phyloP scores from a whole-genome alignment of 2,113 vertebrate genomes.

The Mus spicilegus region DNA sequence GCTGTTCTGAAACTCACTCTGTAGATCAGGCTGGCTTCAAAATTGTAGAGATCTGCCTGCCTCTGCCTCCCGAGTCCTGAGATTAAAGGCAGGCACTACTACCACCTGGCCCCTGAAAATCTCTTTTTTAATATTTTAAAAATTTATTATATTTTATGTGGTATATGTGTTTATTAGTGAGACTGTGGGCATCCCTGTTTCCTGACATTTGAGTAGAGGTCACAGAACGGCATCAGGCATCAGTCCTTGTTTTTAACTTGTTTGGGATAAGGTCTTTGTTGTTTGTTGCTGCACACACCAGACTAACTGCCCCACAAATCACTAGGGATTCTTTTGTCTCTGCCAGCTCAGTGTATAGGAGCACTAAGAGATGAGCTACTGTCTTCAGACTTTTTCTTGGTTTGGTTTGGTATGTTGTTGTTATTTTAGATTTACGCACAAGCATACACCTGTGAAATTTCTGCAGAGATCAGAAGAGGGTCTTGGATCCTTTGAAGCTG shows the following conservation, averaged over 20 bases:
- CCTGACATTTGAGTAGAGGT: not conserved
- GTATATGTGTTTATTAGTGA: not conserved
- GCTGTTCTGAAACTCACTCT: too few relatives aligned
- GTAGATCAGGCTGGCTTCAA: too few relatives aligned
- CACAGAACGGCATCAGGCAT: not conserved
- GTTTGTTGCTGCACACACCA: not conserved
- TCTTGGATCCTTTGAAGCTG: not conserved
- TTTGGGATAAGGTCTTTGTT: not conserved
- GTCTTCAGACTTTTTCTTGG: not conserved
- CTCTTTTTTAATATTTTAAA: not conserved
- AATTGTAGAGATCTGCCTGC: too few relatives aligned
- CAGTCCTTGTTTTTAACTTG: not conserved
- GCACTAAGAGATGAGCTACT: not conserved
- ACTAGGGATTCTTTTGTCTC: not conserved
- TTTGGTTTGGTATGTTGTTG: not conserved
- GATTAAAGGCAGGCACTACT: too few relatives aligned
- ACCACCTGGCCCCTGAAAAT: too few relatives aligned
- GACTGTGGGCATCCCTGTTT: not conserved
- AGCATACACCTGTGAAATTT: not conserved
- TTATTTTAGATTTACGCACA: not conserved
- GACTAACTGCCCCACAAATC: not conserved
- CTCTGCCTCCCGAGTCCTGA: too few relatives aligned
- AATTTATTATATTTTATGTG: not conserved
- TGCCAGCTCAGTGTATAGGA: not conserved
- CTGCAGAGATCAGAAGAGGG: not conserved